A percentile compares a stretch with the other conserved stretches of the same genome.
Conservation (phyloP, 2,888 invertebrate genomes). For the Brenthis daphne region DNA sequence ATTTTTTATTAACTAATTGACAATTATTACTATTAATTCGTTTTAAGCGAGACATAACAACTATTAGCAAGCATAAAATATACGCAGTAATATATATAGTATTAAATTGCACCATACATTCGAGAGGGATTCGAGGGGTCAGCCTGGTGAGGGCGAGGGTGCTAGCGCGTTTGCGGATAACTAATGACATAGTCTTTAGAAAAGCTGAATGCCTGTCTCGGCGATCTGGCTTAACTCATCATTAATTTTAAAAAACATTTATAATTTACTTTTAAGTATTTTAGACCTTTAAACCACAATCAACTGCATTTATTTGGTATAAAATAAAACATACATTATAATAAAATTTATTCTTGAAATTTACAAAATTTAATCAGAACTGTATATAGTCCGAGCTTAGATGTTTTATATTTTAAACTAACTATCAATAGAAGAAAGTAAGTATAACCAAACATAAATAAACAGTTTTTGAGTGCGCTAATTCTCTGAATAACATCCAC, state of each 20-base stretch:
- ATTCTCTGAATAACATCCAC: slow-evolving; percentile 45
- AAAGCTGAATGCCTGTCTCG: slow-evolving; percentile 37
- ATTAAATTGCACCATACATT: not conserved
- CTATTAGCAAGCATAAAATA: too few relatives aligned
- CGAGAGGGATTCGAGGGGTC: slow-evolving; percentile 3
- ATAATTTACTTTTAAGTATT: slow-evolving; percentile 36
- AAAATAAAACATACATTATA: too few relatives aligned
- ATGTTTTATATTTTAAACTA: not conserved
- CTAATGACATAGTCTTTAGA: slow-evolving; percentile 40
- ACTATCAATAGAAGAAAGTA: slow-evolving; percentile 15
- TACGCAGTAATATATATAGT: too few relatives aligned
- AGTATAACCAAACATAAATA: slow-evolving; percentile 40
- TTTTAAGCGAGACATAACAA: too few relatives aligned
- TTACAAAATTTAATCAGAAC: too few relatives aligned
- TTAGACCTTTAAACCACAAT: not conserved
- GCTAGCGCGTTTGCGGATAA: slow-evolving; percentile 32
- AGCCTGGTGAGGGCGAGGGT: slow-evolving; percentile 21
- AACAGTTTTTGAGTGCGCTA: slow-evolving; percentile 40
- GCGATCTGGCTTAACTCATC: slow-evolving; percentile 50
- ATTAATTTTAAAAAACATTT: slow-evolving; percentile 50
- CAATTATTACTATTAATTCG: too few relatives aligned
- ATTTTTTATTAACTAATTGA: not conserved
- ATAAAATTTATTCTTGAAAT: too few relatives aligned
- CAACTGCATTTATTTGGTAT: too few relatives aligned
- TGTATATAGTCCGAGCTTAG: too few relatives aligned